Base-by-base conservation (phyloP, 2,888 invertebrate genomes). In the Glaucopsyche alexis region DNA sequence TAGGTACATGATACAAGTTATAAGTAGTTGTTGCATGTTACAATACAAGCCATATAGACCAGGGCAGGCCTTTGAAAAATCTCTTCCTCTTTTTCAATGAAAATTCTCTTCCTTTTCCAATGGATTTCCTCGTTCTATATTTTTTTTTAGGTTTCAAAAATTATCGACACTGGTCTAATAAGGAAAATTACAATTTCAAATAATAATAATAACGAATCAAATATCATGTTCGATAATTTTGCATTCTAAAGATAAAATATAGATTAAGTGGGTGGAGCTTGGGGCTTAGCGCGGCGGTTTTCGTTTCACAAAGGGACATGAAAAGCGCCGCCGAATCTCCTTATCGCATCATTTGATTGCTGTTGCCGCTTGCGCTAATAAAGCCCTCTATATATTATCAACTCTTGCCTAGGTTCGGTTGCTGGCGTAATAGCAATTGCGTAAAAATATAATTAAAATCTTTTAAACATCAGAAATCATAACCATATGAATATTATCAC, bases 251-350 rank as follows among this genome's bases (percentile, higher is more conserved):
- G 72, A 72, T 72, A 72, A 72, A 52, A 72, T 52, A 45, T 71
- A 71, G 75, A 75, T 76, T 75, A 77, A 80, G 83, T 85, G 81
- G 81, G 81, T 80, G 82, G 79, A 75, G 79, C 73, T 72, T 75
- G 73, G 73, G 74, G 78, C 73, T 75, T 72, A 72, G 73, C 74
- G 77, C 76, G 88, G 91, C 85, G 88, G 88, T 87, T 89, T 86
- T 89, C 79, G 80, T 83, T 84, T 83, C 86, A 90, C 90, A 91
- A 91, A 92, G 89, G 88, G 84, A 89, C 89, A 87, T 91, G 83
- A 92, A 91, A 91, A 81, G 87, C 77, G 84, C 91, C 92, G 92
- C 87, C 88, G 85, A 88, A 89, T 89, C 89, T 88, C 81, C 90
- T 90, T 91, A 92, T 91, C 91, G 83, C 85, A 81, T 85, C 84